Percentiles rank a stretch among this genome's conserved stretches.
Conservation (phyloP, 2,113 vertebrate species). For the Antechinus flavipes region DNA sequence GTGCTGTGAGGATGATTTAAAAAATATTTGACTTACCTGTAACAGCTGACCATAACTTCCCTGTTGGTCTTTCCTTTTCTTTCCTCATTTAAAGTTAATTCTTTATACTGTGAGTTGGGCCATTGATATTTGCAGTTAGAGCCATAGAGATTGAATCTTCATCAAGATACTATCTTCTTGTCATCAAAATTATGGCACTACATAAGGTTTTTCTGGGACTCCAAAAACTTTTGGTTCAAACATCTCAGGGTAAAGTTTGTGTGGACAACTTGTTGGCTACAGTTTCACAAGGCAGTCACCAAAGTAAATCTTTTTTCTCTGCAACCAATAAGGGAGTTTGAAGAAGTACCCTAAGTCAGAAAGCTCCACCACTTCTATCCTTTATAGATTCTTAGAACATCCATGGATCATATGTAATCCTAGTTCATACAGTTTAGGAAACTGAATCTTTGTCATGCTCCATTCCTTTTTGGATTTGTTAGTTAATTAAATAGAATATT, state of each 20-base stretch:
- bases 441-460: not conserved
- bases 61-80: not conserved
- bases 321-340: conserved; percentile 6
- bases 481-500: not conserved
- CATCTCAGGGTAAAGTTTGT: not conserved
- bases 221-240: not conserved
- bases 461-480: not conserved
- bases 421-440: not conserved
- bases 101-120: not conserved
- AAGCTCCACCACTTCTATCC: not conserved
- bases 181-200: not conserved
- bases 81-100: not conserved
- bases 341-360: not conserved
- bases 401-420: not conserved
- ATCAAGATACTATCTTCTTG: not conserved
- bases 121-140: not conserved
- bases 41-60: not conserved
- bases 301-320: not conserved
- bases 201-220: not conserved
- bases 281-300: not conserved
- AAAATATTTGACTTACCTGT: not conserved
- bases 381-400: not conserved
- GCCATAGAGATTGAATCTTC: not conserved
- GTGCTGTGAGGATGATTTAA: not conserved
- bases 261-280: not conserved